A percentile compares a stretch with the other conserved stretches of the same genome.
Conservation (phyloP, 2,113 vertebrate genomes). For the Abramis brama region DNA sequence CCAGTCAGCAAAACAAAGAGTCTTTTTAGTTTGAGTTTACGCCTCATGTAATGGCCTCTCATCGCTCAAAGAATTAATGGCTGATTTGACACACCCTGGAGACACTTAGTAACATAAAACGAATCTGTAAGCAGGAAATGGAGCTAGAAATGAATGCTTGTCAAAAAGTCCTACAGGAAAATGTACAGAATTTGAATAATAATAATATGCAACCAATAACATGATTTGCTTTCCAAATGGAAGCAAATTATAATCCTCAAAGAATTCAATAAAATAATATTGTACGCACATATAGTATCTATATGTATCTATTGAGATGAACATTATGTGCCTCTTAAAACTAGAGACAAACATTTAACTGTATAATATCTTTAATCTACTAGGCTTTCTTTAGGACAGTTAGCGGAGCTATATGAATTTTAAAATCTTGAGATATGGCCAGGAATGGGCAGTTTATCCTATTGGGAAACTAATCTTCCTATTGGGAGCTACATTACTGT, state of each 20-base stretch:
- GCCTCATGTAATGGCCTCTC: constrained; percentile 5
- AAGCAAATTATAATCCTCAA: background rate
- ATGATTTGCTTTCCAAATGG: background rate
- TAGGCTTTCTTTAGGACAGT: background rate
- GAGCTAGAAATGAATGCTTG: background rate
- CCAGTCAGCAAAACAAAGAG: constrained; percentile 20
- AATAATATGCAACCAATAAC: background rate
- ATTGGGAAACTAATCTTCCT: too few species aligned
- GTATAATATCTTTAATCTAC: background rate
- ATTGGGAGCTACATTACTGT: too few species aligned
- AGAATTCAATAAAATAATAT: background rate
- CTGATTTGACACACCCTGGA: background rate
- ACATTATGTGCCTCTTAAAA: too few species aligned
- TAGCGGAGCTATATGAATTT: background rate
- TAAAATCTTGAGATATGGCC: background rate
- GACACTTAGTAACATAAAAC: background rate
- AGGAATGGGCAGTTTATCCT: background rate
- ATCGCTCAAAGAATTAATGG: background rate
- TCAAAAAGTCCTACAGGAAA: background rate
- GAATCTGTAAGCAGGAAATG: background rate
- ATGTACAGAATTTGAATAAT: background rate
- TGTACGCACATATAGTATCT: background rate
- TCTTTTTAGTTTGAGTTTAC: constrained; percentile 6
- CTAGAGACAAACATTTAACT: background rate
- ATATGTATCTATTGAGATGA: background rate